These are phyloP conservation scores for Arge pagana DNA, from an alignment of 2,888 invertebrate genomes.

Conservation along the genomic window DNA sequence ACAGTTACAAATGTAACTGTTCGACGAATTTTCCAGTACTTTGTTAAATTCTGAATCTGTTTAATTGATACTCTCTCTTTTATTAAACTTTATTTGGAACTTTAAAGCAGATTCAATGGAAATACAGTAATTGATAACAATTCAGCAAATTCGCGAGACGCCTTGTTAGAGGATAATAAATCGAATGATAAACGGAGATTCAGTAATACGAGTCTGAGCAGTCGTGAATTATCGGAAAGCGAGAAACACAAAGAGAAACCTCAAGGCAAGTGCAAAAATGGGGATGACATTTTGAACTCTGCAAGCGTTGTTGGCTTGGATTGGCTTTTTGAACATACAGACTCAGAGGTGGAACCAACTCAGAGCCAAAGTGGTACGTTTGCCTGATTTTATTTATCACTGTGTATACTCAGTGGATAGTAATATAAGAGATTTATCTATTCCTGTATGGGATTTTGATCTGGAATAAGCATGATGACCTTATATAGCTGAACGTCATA, in stretches of 20 bases:
- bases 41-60: too few relatives aligned
- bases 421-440: slow-evolving; percentile 28
- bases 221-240: slow-evolving; percentile 50
- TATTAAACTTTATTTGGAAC: too few relatives aligned
- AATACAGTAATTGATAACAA: slow-evolving; percentile 48
- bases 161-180: slow-evolving; percentile 46
- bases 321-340: slow-evolving; percentile 65
- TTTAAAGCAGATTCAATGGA: slow-evolving; percentile 45
- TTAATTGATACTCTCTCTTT: too few relatives aligned
- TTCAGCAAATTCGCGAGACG: slow-evolving; percentile 53
- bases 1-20: too few relatives aligned
- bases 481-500: too few relatives aligned
- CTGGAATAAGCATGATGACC: too few relatives aligned
- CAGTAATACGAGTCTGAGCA: slow-evolving; percentile 55
- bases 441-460: too few relatives aligned
- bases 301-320: slow-evolving; percentile 67
- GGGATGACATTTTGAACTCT: slow-evolving; percentile 48
- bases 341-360: slow-evolving; percentile 43
- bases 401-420: slow-evolving; percentile 27
- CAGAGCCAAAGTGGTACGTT: slow-evolving; percentile 25
- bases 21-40: too few relatives aligned
- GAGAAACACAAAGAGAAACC: slow-evolving; percentile 39
- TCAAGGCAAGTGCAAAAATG: slow-evolving; percentile 42
- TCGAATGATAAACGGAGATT: slow-evolving; percentile 44
- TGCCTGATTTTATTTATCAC: slow-evolving; percentile 10